Percentiles rank a stretch among this genome's conserved stretches.
phyloP scores from a whole-genome alignment of 2,113 vertebrate species.

The Prochilodus magdalenae region DNA sequence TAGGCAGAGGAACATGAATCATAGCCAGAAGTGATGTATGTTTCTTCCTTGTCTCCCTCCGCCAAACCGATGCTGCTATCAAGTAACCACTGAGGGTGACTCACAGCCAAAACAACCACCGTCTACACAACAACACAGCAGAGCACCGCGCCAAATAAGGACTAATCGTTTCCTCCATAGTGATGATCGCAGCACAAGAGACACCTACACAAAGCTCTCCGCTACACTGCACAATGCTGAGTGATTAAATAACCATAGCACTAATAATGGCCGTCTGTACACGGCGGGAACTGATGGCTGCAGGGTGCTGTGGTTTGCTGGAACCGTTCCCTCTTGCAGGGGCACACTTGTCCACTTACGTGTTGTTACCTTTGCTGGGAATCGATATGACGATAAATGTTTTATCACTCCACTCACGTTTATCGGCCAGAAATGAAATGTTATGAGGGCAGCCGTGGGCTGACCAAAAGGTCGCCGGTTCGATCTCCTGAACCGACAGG shows the following conservation, averaged over 20 bases:
- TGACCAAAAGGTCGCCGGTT: no score
- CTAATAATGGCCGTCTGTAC: not conserved
- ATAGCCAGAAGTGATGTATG: constrained; percentile 31
- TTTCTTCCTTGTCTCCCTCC: not conserved
- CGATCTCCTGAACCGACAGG: no score
- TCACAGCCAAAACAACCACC: constrained; percentile 24
- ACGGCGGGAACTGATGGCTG: not conserved
- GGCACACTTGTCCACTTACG: not conserved
- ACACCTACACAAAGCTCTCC: not conserved
- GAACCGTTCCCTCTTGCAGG: not conserved
- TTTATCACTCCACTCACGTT: no score
- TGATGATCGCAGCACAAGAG: constrained; percentile 10
- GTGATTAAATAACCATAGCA: not conserved
- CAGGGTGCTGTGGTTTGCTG: not conserved
- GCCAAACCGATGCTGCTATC: constrained; percentile 24
- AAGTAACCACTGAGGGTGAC: constrained; percentile 18
- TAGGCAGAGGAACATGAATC: not conserved
- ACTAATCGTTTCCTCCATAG: constrained; percentile 28
- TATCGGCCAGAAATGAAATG: no score
- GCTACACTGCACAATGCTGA: not conserved
- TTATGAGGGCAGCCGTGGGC: no score
- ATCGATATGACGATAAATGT: no score
- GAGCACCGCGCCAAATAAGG: constrained; percentile 3
- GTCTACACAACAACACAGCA: constrained; percentile 31
- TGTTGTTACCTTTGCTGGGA: not conserved